These are phyloP conservation scores for Thunnus maccoyii DNA, from an alignment of 2,113 vertebrate species.

Conservation along the genomic window DNA sequence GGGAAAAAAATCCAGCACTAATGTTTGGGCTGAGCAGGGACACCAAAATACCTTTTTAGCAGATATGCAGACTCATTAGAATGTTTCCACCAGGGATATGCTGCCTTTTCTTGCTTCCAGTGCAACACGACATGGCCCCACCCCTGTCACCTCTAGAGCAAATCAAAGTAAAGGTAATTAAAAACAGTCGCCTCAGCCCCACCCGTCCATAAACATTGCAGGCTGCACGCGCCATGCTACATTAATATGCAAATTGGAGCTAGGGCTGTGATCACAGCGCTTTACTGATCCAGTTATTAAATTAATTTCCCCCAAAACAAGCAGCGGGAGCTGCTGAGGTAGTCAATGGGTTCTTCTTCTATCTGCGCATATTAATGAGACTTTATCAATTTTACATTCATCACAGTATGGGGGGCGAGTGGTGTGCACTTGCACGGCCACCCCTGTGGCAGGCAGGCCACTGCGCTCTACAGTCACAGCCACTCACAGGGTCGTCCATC, in stretches of 20 bases:
- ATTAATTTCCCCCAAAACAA: constrained; percentile 82
- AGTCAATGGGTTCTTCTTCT: constrained; percentile 68
- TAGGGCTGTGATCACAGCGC: constrained; percentile 69
- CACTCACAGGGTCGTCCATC: constrained; percentile 64
- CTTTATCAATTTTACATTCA: constrained; percentile 85
- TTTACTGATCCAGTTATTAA: constrained; percentile 84
- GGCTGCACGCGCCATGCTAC: constrained; percentile 58
- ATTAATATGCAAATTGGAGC: constrained; percentile 85
- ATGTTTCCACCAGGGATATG: constrained; percentile 40
- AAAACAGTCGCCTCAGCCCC: constrained; percentile 67
- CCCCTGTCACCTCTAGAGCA: constrained; percentile 44
- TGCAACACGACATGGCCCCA: constrained; percentile 8
- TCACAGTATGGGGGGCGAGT: constrained; percentile 51
- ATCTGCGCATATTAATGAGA: constrained; percentile 82
- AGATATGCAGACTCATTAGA: constrained; percentile 46
- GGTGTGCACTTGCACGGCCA: constrained; percentile 21
- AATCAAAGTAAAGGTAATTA: constrained; percentile 76
- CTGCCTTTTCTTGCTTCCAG: constrained; percentile 32
- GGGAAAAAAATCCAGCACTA: constrained; percentile 19
- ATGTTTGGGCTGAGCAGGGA: constrained; percentile 1
- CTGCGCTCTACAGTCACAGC: constrained; percentile 46
- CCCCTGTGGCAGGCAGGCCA: constrained; percentile 37
- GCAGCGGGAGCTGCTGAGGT: constrained; percentile 78
- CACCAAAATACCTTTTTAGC: constrained; percentile 23
- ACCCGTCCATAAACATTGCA: constrained; percentile 73